Evolutionary conservation across 2,888 invertebrate genomes (phyloP).

Genomic region (Machimus rusticus): DNA sequence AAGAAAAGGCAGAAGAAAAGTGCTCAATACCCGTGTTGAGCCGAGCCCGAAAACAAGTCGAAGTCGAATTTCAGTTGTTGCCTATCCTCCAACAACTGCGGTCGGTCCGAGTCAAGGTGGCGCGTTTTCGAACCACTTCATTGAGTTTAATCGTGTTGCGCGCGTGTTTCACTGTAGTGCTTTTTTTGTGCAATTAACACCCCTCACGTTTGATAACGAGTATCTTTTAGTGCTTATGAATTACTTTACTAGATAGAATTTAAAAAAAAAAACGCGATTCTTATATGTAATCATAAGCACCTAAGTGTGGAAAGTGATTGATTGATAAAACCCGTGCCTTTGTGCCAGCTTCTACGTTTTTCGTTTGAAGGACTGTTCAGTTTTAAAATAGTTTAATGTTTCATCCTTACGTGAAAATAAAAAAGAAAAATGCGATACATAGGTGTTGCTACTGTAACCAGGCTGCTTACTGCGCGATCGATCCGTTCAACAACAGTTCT

Average conservation of each 20-base stretch:
- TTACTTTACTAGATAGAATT: neutral
- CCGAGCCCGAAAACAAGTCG: constrained; percentile 1
- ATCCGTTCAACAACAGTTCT: constrained; percentile 42
- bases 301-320: neutral
- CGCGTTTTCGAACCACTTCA: neutral
- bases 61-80: constrained; percentile 39
- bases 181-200: neutral
- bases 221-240: neutral
- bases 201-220: neutral
- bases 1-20: constrained; percentile 21
- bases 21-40: neutral
- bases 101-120: neutral
- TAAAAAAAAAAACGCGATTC: neutral
- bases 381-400: constrained; percentile 57
- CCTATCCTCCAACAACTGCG: constrained; percentile 33
- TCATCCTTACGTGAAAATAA: constrained; percentile 63
- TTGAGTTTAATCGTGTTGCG: neutral
- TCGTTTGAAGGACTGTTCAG: neutral
- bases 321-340: neutral
- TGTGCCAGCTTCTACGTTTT: neutral
- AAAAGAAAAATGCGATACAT: constrained; percentile 57
- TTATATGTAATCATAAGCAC: neutral
- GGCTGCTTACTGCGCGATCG: constrained; percentile 2
- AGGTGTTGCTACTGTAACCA: constrained; percentile 45
- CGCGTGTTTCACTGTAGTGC: neutral